Evolutionary conservation across 1,140 invertebrate genomes (phyloP).

Genomic region (Drosophila varians): DNA sequence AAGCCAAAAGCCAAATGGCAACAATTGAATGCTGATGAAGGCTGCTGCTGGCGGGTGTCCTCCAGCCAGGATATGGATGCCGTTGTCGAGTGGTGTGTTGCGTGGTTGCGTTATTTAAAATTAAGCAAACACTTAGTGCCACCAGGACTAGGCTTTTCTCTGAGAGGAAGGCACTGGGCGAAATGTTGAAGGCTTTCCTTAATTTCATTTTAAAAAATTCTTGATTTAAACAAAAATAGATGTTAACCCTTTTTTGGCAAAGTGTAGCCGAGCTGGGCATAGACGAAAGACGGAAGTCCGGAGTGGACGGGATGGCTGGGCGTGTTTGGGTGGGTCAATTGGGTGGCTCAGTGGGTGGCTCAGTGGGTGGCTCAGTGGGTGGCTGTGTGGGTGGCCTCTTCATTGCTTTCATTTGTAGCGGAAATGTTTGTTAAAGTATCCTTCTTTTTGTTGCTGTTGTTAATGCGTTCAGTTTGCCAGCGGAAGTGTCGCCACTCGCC

Average conservation of each 20-base stretch:
- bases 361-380: not conserved
- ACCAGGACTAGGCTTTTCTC: not conserved
- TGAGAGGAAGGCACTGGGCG: not conserved
- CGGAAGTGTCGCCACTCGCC: constrained; percentile 69
- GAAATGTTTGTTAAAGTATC: constrained; percentile 81
- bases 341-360: not conserved
- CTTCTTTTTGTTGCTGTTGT: constrained; percentile 36
- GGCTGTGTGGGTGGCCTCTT: constrained; percentile 19
- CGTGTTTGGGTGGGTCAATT: not conserved
- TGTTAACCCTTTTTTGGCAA: not conserved
- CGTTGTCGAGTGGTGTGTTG: not conserved
- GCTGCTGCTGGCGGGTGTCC: constrained; percentile 33
- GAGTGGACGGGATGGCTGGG: constrained; percentile 19
- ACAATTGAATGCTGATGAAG: constrained; percentile 75
- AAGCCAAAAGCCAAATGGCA: not conserved
- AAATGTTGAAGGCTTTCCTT: not conserved
- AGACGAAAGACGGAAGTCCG: constrained; percentile 74
- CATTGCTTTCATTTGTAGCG: constrained; percentile 80
- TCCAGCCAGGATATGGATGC: not conserved
- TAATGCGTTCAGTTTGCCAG: constrained; percentile 66
- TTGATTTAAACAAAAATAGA: not conserved
- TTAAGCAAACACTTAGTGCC: constrained; percentile 76
- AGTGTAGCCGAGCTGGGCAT: constrained; percentile 43
- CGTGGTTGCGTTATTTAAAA: constrained; percentile 66
- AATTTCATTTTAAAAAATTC: not conserved